These are phyloP conservation scores for Hyles lineata DNA, from an alignment of 2,888 invertebrate genomes.

Conservation along the genomic window DNA sequence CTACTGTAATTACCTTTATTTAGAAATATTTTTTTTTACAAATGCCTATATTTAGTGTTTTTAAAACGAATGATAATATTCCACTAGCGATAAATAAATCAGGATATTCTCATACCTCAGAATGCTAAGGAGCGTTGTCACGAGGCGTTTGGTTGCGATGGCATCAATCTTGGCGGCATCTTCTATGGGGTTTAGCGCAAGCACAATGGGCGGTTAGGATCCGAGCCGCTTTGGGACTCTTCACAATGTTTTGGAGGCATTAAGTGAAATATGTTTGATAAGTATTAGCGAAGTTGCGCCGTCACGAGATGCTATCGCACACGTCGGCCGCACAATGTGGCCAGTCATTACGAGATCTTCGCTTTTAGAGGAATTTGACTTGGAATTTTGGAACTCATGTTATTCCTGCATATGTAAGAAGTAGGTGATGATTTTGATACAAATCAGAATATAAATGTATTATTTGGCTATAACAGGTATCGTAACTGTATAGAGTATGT, in stretches of 20 bases:
- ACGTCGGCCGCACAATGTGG: slow-evolving; percentile 48
- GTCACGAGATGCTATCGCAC: slow-evolving; percentile 66
- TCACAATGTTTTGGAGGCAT: slow-evolving; percentile 52
- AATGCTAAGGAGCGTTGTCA: background rate
- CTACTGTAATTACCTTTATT: background rate
- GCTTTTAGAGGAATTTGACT: slow-evolving; percentile 48
- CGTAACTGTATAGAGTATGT: too few relatives aligned
- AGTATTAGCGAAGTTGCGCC: slow-evolving; percentile 75
- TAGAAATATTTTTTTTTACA: too few relatives aligned
- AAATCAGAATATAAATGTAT: background rate
- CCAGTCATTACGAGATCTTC: slow-evolving; percentile 65
- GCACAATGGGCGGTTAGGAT: slow-evolving; percentile 60
- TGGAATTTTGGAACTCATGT: background rate
- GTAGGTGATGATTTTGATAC: background rate
- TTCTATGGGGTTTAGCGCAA: slow-evolving; percentile 66
- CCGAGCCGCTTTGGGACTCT: slow-evolving; percentile 50
- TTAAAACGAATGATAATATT: background rate
- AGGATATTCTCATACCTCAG: background rate
- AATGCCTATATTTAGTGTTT: too few relatives aligned
- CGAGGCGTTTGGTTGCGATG: slow-evolving; percentile 9
- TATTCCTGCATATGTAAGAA: background rate
- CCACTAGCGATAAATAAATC: background rate
- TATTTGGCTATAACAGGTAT: too few relatives aligned
- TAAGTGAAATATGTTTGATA: slow-evolving; percentile 64
- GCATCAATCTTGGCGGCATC: slow-evolving; percentile 53